Percentiles rank a stretch among this genome's conserved stretches.
These are phyloP conservation scores for Noctua fimbriata DNA, from an alignment of 2,888 invertebrate genomes.

Conservation along the genomic window DNA sequence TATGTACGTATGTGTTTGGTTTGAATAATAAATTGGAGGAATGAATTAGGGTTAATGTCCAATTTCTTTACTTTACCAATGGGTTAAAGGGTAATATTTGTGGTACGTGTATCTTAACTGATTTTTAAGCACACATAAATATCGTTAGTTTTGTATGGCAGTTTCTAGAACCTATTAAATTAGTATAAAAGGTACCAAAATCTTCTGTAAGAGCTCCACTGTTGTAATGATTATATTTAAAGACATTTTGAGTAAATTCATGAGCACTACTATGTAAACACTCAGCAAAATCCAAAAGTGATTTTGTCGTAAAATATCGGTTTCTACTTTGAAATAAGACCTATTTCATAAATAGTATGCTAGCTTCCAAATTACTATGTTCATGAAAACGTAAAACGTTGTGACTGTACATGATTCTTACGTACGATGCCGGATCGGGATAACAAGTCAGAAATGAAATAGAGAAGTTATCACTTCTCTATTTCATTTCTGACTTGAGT, in stretches of 20 bases:
- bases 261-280: background rate
- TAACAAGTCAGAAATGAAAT: too few species aligned
- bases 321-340: too few species aligned
- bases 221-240: background rate
- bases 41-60: slow-evolving; percentile 33
- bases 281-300: background rate
- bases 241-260: background rate
- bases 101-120: background rate
- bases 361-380: background rate
- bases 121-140: background rate
- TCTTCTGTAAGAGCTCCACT: background rate
- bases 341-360: too few species aligned
- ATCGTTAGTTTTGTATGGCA: background rate
- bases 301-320: background rate
- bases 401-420: too few species aligned
- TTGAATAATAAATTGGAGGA: slow-evolving; percentile 44
- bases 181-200: background rate
- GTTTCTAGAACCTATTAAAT: background rate
- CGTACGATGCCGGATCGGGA: too few species aligned
- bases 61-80: slow-evolving; percentile 33
- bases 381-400: background rate
- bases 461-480: too few species aligned
- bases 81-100: background rate
- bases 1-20: slow-evolving; percentile 27
- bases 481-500: too few species aligned